Evolutionary conservation across 2,113 vertebrate genomes (phyloP).

Genomic region (Cryptotis parvus): DNA sequence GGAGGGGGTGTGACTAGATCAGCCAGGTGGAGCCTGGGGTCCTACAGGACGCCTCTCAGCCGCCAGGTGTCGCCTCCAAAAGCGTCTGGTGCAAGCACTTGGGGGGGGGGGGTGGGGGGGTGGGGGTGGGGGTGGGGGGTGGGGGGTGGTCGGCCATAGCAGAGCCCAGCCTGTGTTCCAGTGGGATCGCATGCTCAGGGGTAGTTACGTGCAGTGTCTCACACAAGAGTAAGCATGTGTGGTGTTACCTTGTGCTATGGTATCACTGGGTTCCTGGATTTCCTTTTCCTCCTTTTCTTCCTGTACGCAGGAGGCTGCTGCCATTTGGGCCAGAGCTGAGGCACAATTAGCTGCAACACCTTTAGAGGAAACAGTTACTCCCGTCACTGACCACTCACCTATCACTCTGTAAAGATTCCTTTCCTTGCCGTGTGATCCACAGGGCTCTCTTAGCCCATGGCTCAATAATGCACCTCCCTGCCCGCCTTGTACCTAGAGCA

Average conservation of each 20-base stretch:
- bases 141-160: too few species aligned
- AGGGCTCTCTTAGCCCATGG: fast-evolving
- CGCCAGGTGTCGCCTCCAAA: background rate
- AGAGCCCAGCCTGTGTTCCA: background rate
- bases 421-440: background rate
- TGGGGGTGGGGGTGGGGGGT: too few species aligned
- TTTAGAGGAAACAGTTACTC: slow-evolving; percentile 78
- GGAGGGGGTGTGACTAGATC: background rate
- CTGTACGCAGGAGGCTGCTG: slow-evolving; percentile 97
- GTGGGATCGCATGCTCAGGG: background rate
- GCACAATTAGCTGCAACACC: slow-evolving; percentile 98
- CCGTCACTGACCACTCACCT: background rate
- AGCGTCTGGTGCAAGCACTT: background rate
- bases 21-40: background rate
- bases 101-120: too few species aligned
- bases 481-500: slow-evolving; percentile 89
- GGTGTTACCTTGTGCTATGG: slow-evolving; percentile 94
- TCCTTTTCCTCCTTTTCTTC: slow-evolving; percentile 97
- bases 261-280: slow-evolving; percentile 89
- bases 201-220: background rate
- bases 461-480: too few species aligned
- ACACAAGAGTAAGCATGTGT: too few species aligned
- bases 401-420: background rate
- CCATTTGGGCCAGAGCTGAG: slow-evolving; percentile 98
- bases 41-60: background rate